Conservation (phyloP, 2,888 invertebrate species). For the Sphecodes monilicornis region DNA sequence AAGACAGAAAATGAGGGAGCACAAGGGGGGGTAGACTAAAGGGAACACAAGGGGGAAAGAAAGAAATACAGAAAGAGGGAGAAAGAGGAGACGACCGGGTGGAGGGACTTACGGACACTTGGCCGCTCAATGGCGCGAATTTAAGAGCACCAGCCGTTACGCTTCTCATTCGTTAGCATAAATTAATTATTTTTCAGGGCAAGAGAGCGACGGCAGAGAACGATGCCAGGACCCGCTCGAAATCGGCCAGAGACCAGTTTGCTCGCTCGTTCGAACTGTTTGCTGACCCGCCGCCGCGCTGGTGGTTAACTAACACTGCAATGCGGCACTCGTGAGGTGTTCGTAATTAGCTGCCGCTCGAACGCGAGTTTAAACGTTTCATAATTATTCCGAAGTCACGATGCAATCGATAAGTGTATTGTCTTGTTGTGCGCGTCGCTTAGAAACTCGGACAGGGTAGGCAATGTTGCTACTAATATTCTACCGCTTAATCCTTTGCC, state of each 20-base stretch:
- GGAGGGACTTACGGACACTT: constrained; percentile 81
- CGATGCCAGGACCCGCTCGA: constrained; percentile 45
- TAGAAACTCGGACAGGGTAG: not conserved
- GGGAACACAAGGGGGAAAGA: not conserved
- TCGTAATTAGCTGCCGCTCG: constrained; percentile 53
- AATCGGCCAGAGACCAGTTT: constrained; percentile 48
- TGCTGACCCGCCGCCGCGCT: constrained; percentile 35
- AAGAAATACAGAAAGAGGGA: constrained; percentile 8
- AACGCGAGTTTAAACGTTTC: constrained; percentile 35
- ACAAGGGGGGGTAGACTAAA: not conserved
- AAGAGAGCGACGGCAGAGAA: constrained; percentile 18
- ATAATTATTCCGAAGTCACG: constrained; percentile 46
- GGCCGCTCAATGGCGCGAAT: constrained; percentile 84
- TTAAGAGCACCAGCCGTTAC: constrained; percentile 83
- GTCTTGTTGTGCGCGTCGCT: constrained; percentile 5
- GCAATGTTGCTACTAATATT: not conserved
- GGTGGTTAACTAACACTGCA: constrained; percentile 57
- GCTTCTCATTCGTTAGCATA: constrained; percentile 84
- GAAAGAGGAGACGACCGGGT: constrained; percentile 62
- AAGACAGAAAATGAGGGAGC: constrained; percentile 41
- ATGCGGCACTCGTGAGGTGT: constrained; percentile 54
- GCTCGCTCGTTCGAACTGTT: constrained; percentile 38
- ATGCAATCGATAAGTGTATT: constrained; percentile 37
- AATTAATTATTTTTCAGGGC: constrained; percentile 81
- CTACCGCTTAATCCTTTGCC: not conserved